Conservation (phyloP, 2,888 invertebrate genomes). For the Diaprepes abbreviatus region DNA sequence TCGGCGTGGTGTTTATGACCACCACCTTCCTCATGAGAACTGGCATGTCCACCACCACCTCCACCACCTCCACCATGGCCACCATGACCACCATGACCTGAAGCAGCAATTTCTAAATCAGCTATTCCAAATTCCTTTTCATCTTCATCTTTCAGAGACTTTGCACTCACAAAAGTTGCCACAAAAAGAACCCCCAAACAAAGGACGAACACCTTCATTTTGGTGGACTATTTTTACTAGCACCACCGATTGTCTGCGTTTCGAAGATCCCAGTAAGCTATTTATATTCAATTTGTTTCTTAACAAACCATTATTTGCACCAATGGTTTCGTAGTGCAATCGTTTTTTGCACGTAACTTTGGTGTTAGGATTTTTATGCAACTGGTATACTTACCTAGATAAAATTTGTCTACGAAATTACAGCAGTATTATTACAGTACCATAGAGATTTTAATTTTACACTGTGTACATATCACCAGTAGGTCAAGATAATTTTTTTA, state of each 20-base stretch:
- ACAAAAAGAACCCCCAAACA: conserved; percentile 60
- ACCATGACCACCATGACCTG: conserved; percentile 34
- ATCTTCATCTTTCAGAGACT: conserved; percentile 59
- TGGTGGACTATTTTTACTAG: conserved; percentile 26
- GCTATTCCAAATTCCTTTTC: conserved; percentile 52
- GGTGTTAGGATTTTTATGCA: conserved; percentile 40
- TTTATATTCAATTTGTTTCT: conserved; percentile 46
- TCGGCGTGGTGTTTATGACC: conserved; percentile 79
- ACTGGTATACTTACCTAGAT: conserved; percentile 41
- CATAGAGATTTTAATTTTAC: conserved; percentile 35
- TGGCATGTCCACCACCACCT: conserved; percentile 59
- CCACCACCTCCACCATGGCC: no score
- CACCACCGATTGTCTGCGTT: conserved; percentile 36
- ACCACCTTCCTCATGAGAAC: conserved; percentile 74
- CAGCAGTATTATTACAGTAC: conserved; percentile 7
- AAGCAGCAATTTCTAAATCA: conserved; percentile 38
- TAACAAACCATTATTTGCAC: conserved; percentile 43
- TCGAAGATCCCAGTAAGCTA: conserved; percentile 23
- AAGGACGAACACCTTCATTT: conserved; percentile 60
- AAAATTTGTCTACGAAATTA: conserved; percentile 27
- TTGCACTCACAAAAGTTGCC: conserved; percentile 57
- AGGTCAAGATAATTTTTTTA: conserved; percentile 37
- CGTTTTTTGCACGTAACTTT: conserved; percentile 27
- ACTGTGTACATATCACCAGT: conserved; percentile 14
- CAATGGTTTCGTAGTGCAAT: conserved; percentile 43